Evolutionary conservation across 2,113 vertebrate genomes (phyloP).

Genomic region (Fukomys damarensis): DNA sequence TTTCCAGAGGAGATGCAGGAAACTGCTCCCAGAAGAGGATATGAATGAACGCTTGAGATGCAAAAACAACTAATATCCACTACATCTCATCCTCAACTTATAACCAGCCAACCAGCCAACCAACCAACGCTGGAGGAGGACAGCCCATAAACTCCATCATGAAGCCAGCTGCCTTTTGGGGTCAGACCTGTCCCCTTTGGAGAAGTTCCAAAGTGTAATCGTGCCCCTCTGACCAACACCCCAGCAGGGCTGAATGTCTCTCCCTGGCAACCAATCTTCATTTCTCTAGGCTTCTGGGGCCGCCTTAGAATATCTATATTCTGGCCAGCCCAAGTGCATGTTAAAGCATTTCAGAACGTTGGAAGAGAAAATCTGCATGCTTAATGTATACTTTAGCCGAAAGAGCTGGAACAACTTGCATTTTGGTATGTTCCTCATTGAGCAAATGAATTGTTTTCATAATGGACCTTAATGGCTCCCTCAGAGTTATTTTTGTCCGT

Average conservation of each 20-base stretch:
- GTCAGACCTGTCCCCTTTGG: neutral
- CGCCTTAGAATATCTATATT: slow-evolving; percentile 69
- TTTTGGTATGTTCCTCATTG: slow-evolving; percentile 80
- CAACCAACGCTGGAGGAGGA: neutral
- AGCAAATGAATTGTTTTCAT: slow-evolving; percentile 80
- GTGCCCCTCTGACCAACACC: neutral
- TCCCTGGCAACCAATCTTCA: neutral
- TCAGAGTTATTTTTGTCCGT: slow-evolving; percentile 72
- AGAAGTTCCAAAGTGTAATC: slow-evolving; percentile 34
- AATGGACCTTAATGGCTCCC: slow-evolving; percentile 74
- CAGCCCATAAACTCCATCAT: neutral
- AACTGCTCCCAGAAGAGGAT: slow-evolving; percentile 32
- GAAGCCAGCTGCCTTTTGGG: neutral
- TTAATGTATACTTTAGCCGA: slow-evolving; percentile 79
- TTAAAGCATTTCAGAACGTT: slow-evolving; percentile 79
- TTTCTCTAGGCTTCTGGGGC: slow-evolving; percentile 67
- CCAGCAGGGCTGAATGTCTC: neutral
- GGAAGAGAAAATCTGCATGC: slow-evolving; percentile 75
- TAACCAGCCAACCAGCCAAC: neutral
- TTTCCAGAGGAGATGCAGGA: slow-evolving; percentile 19
- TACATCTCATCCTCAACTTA: neutral
- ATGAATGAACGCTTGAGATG: slow-evolving; percentile 38
- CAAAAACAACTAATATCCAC: slow-evolving; percentile 26
- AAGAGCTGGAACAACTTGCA: slow-evolving; percentile 70
- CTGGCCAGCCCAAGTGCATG: slow-evolving; percentile 42